Evolutionary conservation across 1,140 invertebrate genomes (phyloP), one percentile per base, ranked within the genome.

Genomic region (Drosophila ercepeae): DNA sequence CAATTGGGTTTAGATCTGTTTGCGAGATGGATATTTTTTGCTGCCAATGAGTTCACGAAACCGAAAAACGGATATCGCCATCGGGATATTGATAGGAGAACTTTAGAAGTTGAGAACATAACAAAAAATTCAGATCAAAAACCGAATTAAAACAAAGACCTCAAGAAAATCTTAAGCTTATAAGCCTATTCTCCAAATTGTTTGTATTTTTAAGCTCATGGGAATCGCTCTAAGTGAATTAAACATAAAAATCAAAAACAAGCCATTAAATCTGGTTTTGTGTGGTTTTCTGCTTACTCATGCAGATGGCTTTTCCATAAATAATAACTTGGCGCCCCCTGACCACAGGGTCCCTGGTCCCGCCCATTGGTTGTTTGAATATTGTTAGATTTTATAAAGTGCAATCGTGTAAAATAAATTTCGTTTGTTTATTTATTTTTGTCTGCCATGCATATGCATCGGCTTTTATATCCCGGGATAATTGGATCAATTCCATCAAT

Each of bases 391-490:
- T 77, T 75, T 41, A 64, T 70, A 39, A 69, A 77, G 63, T 77
- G 78, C 50, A 74, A 49, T 70, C 52, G 69, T 60, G 58, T 63
- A 77, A 82, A 77, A 82, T 69, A 64, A 70, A 78, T 74, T 74
- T 36, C 9, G 78, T 70, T 74, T 83, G 63, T 69, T 64, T 72
- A 60, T 59, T 46, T 75, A 60, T 59, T 46, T 75, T 55, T 67
- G 52, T 64, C 65, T 50, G 67, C n/a, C 32, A 45, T 57, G 34
- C 41, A 69, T 51, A 48, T 36, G 49, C 1, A 29, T 39, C 21
- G 21, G 4, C 2, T 21, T 21, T 21, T 21, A 21, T 21, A 21
- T 21, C 21, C 21, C 2, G 21, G 21, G 4, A 21, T 21, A 21
- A 2, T 21, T 21, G n/a, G n/a, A n/a, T n/a, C n/a, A n/a, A n/a